Percentiles rank a stretch among this genome's conserved stretches.
phyloP scores from a whole-genome alignment of 2,888 invertebrate species.

The Xanthia icteritia region DNA sequence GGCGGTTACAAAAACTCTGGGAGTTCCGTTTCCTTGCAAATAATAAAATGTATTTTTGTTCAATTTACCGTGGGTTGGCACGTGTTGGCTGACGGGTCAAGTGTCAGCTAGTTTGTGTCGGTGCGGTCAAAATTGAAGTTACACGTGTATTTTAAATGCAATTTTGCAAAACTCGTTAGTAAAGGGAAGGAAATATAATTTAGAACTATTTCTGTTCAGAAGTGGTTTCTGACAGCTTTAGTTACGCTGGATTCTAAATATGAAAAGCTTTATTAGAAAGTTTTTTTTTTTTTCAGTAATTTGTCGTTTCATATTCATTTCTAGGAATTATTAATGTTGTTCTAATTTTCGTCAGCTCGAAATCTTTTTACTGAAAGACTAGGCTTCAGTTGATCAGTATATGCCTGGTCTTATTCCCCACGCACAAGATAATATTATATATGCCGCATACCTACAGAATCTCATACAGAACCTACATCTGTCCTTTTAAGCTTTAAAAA shows the following conservation, averaged over 20 bases:
- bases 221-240: too few species aligned
- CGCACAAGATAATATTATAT: too few species aligned
- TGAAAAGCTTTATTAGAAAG: background rate
- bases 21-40: conserved; percentile 23
- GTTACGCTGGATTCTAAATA: background rate
- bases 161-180: background rate
- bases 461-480: background rate
- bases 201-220: background rate
- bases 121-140: conserved; percentile 13
- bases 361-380: background rate
- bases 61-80: background rate
- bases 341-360: too few species aligned
- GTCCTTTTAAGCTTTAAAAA: conserved; percentile 24
- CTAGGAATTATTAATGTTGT: too few species aligned
- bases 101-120: conserved; percentile 16
- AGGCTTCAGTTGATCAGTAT: background rate
- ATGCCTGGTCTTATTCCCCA: too few species aligned
- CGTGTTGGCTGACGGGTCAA: conserved; percentile 29
- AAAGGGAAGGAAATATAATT: background rate
- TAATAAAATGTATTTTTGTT: conserved; percentile 37
- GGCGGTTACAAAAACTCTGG: conserved; percentile 23
- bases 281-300: background rate
- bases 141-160: conserved; percentile 17
- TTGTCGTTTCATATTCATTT: too few species aligned
- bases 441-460: background rate